A percentile compares a stretch with the other conserved stretches of the same genome.
Conservation (phyloP, 2,113 vertebrate genomes). For the Phyllopteryx taeniolatus region DNA sequence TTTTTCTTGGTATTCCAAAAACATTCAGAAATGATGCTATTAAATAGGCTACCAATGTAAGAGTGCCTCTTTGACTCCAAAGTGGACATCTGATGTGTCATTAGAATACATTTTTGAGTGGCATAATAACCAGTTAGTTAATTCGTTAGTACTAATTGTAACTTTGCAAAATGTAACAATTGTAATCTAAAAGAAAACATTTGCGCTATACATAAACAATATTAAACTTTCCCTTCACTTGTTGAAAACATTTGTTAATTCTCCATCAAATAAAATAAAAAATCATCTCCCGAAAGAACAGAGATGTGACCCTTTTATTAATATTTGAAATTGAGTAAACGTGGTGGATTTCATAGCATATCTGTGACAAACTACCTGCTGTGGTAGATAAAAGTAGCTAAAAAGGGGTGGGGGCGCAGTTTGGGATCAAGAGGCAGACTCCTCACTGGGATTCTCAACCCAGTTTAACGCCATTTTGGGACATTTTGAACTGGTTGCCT, state of each 20-base stretch:
- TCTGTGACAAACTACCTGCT: conserved; percentile 10
- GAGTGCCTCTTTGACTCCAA: no score
- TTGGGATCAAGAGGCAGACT: conserved; percentile 3
- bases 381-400: conserved; percentile 8
- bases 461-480: not conserved
- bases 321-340: not conserved
- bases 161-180: no score
- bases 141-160: no score
- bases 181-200: no score
- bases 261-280: not conserved
- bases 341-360: not conserved
- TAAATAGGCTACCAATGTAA: no score
- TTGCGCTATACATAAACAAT: no score
- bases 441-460: not conserved
- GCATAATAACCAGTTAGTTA: no score
- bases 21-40: no score
- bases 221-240: not conserved
- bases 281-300: not conserved
- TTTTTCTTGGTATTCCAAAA: no score
- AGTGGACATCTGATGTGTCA: no score
- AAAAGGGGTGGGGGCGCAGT: not conserved
- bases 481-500: not conserved
- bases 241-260: not conserved
- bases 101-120: no score
- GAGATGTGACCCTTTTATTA: not conserved